Conservation (phyloP, 2,888 invertebrate genomes). For the Philhelius pedissequus region DNA sequence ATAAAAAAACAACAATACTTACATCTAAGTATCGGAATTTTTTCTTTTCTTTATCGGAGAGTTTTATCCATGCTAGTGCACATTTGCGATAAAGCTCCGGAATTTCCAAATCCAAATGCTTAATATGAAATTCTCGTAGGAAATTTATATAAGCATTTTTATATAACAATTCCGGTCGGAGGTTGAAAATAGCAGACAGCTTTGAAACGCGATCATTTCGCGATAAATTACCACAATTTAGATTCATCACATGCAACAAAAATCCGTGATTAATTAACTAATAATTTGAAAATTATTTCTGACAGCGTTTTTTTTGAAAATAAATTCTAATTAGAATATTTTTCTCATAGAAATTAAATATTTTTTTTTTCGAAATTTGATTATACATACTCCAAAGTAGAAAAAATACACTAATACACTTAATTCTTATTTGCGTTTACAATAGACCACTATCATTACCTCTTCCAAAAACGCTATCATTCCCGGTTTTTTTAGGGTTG, state of each 20-base stretch:
- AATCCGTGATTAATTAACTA: not conserved
- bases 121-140: slow-evolving; percentile 42
- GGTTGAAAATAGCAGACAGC: not conserved
- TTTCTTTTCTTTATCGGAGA: not conserved
- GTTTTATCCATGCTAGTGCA: slow-evolving; percentile 28
- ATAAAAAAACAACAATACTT: not conserved
- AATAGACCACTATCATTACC: no score
- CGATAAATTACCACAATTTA: not conserved
- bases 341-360: not conserved
- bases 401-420: no score
- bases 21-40: slow-evolving; percentile 14
- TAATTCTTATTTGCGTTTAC: no score
- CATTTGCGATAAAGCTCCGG: slow-evolving; percentile 11
- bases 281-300: not conserved
- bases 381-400: no score
- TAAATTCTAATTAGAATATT: not conserved
- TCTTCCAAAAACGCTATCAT: no score
- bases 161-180: slow-evolving; percentile 45
- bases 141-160: slow-evolving; percentile 58
- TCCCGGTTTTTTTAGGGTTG: no score
- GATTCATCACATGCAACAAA: not conserved
- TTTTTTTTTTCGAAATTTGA: not conserved
- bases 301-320: not conserved
- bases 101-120: slow-evolving; percentile 22
- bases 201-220: not conserved